A percentile compares a stretch with the other conserved stretches of the same genome.
Evolutionary conservation across 2,797 vertebrate genomes (phyloP).

Genomic region (Danionella dracula): DNA sequence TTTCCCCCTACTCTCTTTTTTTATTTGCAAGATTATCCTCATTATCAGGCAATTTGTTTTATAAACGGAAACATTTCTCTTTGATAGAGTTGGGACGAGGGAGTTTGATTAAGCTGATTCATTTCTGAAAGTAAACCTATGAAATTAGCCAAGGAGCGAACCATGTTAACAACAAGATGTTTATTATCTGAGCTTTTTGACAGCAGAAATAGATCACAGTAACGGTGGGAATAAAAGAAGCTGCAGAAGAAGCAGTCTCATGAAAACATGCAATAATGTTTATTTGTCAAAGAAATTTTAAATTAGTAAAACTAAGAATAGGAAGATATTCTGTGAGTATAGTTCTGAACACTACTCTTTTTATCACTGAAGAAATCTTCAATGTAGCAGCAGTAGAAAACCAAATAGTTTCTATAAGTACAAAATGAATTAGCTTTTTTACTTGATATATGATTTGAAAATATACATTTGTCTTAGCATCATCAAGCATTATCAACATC

Average conservation of each 20-base stretch:
- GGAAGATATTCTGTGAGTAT: too few relatives aligned
- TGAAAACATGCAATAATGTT: conserved; percentile 42
- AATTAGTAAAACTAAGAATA: too few relatives aligned
- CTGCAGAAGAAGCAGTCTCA: conserved; percentile 36
- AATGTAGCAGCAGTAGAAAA: too few relatives aligned
- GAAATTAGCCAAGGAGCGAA: conserved; percentile 85
- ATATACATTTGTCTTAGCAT: too few relatives aligned
- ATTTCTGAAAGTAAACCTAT: conserved; percentile 89
- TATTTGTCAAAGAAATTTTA: conserved; percentile 38
- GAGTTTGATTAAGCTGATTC: conserved; percentile 88
- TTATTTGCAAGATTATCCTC: conserved; percentile 68
- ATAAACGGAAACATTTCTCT: conserved; percentile 72
- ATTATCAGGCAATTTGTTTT: conserved; percentile 88
- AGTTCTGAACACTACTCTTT: too few relatives aligned
- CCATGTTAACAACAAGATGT: conserved; percentile 72
- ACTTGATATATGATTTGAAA: too few relatives aligned
- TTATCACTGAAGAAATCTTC: too few relatives aligned
- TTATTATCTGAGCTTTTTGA: conserved; percentile 44
- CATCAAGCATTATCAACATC: too few relatives aligned
- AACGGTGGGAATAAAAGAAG: conserved; percentile 45
- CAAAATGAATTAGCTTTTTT: too few relatives aligned
- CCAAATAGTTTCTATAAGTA: too few relatives aligned
- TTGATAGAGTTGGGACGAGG: conserved; percentile 81
- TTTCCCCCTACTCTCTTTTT: conserved; percentile 35
- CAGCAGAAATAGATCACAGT: conserved; percentile 42